These are phyloP conservation scores for Conus betulinus DNA, from an alignment of 1,140 invertebrate genomes.

Conservation along the genomic window DNA sequence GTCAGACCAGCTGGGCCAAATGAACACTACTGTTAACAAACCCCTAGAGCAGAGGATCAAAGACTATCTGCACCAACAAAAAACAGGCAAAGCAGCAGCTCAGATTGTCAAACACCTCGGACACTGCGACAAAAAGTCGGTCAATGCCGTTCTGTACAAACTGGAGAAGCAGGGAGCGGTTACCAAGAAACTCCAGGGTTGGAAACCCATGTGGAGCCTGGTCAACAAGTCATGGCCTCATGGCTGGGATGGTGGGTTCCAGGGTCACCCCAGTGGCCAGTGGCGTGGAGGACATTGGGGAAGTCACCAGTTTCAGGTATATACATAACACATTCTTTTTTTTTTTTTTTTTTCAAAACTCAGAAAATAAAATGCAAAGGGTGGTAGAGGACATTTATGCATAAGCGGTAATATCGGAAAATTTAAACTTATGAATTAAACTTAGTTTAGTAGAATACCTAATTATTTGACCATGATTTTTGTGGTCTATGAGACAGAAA, in stretches of 20 bases:
- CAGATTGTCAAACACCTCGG: slow-evolving; percentile 63
- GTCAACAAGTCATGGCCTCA: background rate
- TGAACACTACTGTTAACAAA: too few species aligned
- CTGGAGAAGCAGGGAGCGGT: slow-evolving; percentile 26
- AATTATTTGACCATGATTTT: too few species aligned
- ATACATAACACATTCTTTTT: too few species aligned
- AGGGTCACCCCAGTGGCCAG: background rate
- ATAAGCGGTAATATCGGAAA: too few species aligned
- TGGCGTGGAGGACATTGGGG: background rate
- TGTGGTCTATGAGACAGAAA: too few species aligned
- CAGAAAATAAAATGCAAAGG: too few species aligned
- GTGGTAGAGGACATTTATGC: too few species aligned
- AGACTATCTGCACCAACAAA: slow-evolving; percentile 37
- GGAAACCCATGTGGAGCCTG: slow-evolving; percentile 14
- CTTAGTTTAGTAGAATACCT: too few species aligned
- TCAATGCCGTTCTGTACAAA: slow-evolving; percentile 65
- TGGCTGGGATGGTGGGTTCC: background rate
- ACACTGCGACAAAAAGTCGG: slow-evolving; percentile 60
- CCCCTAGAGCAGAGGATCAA: slow-evolving; percentile 5
- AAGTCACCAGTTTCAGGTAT: background rate
- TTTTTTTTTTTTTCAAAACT: too few species aligned
- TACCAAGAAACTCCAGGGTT: background rate
- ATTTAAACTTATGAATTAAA: too few species aligned
- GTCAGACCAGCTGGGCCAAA: too few species aligned
- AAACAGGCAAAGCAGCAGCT: slow-evolving; percentile 54